Evolutionary conservation across 2,888 invertebrate species (phyloP).

Genomic region (Nycteola revayana): DNA sequence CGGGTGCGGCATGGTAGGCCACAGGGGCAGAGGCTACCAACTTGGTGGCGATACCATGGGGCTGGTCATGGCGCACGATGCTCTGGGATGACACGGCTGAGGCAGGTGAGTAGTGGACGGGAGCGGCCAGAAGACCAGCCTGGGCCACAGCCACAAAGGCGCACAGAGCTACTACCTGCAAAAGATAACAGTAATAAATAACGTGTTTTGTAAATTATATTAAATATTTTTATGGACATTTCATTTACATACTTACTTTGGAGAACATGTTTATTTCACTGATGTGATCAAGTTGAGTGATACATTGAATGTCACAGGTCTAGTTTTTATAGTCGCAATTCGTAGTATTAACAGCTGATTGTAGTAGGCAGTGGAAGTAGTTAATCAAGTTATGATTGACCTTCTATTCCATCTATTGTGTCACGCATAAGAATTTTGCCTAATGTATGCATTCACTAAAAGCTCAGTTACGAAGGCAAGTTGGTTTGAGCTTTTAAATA

Average conservation of each 20-base stretch:
- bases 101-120: slow-evolving; percentile 62
- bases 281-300: not conserved
- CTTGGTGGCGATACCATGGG: slow-evolving; percentile 21
- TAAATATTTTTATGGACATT: too few species aligned
- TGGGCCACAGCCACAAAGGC: slow-evolving; percentile 41
- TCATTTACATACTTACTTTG: not conserved
- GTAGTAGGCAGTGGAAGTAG: slow-evolving; percentile 36
- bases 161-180: slow-evolving; percentile 42
- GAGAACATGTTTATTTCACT: slow-evolving; percentile 21
- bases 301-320: not conserved
- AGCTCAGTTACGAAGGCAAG: too few species aligned
- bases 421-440: too few species aligned
- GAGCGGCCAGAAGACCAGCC: slow-evolving; percentile 44
- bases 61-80: slow-evolving; percentile 63
- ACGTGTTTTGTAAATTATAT: too few species aligned
- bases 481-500: too few species aligned
- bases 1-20: slow-evolving; percentile 30
- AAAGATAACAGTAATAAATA: slow-evolving; percentile 7
- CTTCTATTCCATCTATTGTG: slow-evolving; percentile 13
- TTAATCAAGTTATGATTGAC: slow-evolving; percentile 8
- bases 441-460: too few species aligned
- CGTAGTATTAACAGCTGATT: slow-evolving; percentile 21
- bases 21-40: slow-evolving; percentile 22
- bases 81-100: slow-evolving; percentile 58
- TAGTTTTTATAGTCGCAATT: slow-evolving; percentile 7